Base-by-base conservation (phyloP, 2,797 vertebrate species). In the Sternotherus odoratus region DNA sequence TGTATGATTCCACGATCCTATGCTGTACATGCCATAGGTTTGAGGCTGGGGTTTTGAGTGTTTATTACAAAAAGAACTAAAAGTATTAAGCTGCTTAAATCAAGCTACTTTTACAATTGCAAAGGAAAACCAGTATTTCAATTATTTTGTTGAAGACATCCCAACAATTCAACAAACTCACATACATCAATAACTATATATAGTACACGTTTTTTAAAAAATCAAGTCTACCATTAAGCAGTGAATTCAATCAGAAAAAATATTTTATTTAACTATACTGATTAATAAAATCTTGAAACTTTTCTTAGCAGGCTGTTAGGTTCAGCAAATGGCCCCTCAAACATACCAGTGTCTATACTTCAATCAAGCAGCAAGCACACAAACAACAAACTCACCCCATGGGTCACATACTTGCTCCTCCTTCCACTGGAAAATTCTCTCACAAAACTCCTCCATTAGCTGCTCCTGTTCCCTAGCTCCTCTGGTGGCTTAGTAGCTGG, bases 261-360 rank as follows among this genome's bases (percentile, higher is more conserved):
- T 17, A 85, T 94, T 94, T 90, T 93, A 86, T 81, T 94, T 87
- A 87, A 91, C 88, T 56, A 33, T 24, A 92, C 84, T 91, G 88
- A 28, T 80, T 89, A 69, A n/a, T 9, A 63, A 26, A 84, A 81
- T 86, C 63, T 79, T 92, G 57, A 82, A 89, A n/a, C n/a, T n/a
- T n/a, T n/a, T n/a, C n/a, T n/a, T n/a, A n/a, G n/a, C n/a, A n/a
- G n/a, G n/a, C n/a, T n/a, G n/a, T n/a, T n/a, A n/a, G n/a, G n/a
- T n/a, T n/a, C n/a, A n/a, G n/a, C n/a, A n/a, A n/a, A n/a, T n/a
- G n/a, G n/a, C n/a, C n/a, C n/a, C n/a, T n/a, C n/a, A n/a, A n/a
- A n/a, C n/a, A n/a, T n/a, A n/a, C n/a, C n/a, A n/a, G n/a, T n/a
- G n/a, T n/a, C n/a, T n/a, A n/a, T n/a, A n/a, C n/a, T n/a, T n/a